Percentiles rank a stretch among this genome's conserved stretches.
Evolutionary conservation across 2,888 invertebrate genomes (phyloP).

Genomic region (Pristionchus fissidentatus): DNA sequence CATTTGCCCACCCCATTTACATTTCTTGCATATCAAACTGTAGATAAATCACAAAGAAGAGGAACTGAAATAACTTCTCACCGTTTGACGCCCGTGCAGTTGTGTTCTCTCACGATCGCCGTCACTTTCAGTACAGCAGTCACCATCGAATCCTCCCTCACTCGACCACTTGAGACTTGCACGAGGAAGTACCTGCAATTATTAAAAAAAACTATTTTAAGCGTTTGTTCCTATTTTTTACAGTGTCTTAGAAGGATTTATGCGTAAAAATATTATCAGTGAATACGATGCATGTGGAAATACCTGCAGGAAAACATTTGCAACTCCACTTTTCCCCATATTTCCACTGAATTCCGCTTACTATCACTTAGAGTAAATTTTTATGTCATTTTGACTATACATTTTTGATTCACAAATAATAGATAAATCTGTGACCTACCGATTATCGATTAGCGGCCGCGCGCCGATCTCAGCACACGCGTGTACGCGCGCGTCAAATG

Average conservation of each 20-base stretch:
- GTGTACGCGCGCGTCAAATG: constrained; percentile 43
- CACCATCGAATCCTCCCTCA: constrained; percentile 36
- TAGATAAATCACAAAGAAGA: not conserved
- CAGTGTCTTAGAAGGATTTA: not conserved
- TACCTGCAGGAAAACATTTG: not conserved
- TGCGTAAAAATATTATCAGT: not conserved
- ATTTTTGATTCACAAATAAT: too few relatives aligned
- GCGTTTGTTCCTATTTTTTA: not conserved
- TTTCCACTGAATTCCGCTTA: too few relatives aligned
- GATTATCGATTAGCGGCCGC: constrained; percentile 45
- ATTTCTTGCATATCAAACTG: not conserved
- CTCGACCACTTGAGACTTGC: constrained; percentile 38
- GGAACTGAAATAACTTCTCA: not conserved
- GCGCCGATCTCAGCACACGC: constrained; percentile 40
- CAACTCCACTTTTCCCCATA: too few relatives aligned
- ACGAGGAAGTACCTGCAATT: constrained; percentile 40
- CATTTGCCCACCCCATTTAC: too few relatives aligned
- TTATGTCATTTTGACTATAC: too few relatives aligned
- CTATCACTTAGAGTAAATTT: too few relatives aligned
- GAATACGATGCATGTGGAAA: not conserved
- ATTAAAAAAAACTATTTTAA: not conserved
- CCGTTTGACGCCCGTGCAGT: constrained; percentile 27
- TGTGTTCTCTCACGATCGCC: constrained; percentile 37
- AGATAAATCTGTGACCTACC: not conserved
- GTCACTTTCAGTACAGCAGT: constrained; percentile 46